Evolutionary conservation across 2,888 invertebrate genomes (phyloP).

Genomic region (Nebria salina): DNA sequence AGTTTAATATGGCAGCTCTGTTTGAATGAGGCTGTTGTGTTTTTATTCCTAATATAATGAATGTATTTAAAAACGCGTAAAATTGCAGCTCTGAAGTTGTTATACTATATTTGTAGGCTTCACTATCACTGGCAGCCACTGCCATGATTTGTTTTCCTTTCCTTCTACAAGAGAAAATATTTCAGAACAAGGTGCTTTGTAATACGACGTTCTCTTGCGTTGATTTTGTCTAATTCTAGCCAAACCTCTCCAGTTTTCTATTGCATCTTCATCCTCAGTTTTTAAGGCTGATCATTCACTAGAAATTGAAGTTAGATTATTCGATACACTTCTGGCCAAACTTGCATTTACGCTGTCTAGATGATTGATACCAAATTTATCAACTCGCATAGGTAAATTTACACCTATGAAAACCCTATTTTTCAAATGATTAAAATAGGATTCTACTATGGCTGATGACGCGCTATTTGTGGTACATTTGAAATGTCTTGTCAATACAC

Average conservation of each 20-base stretch:
- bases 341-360: background rate
- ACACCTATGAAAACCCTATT: background rate
- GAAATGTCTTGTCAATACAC: background rate
- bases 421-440: background rate
- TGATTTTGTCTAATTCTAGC: background rate
- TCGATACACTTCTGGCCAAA: background rate
- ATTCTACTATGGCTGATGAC: background rate
- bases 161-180: background rate
- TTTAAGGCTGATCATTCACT: background rate
- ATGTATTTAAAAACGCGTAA: too few species aligned
- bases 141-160: slow-evolving; percentile 16
- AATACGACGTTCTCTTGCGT: too few species aligned
- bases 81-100: too few species aligned
- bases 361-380: background rate
- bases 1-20: too few species aligned
- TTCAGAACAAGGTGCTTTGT: background rate
- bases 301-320: background rate
- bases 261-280: background rate
- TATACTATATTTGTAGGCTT: background rate
- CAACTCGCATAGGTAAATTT: background rate
- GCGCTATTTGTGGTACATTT: background rate
- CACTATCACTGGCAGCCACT: slow-evolving; percentile 19
- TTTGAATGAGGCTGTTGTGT: too few species aligned
- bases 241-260: background rate
- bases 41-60: too few species aligned